Base-by-base conservation (phyloP, 2,113 vertebrate species). In the Anthoscopus minutus region DNA sequence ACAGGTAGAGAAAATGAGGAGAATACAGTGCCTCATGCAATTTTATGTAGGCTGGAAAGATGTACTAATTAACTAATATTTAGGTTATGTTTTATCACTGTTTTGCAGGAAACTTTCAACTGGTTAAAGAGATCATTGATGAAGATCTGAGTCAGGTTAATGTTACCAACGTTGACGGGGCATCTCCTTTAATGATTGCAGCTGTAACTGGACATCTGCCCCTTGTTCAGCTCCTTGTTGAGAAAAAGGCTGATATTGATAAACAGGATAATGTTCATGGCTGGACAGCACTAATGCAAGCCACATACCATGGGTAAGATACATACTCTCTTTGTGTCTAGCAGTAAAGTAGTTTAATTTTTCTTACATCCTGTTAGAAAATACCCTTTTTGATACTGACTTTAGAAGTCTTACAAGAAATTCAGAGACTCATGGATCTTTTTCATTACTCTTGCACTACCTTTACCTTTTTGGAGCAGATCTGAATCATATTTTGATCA, bases 201-300 rank as follows among this genome's bases (percentile, higher is more conserved):
- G 99, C 99, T 5, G 99, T 99, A 83, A 99, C 98, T 33, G 99
- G 99, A 9, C 99, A 99, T 95, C 92, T 99, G 81, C 97, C 98
- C 10, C 98, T 99, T 79, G 99, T 99, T 88, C 99, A 99, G 97
- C 97, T 99, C 18, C 98, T 99, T 95, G 98, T 99, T 96, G 99
- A 99, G 86, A 99, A 98, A 95, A 98, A 97, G 3, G 99, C 98
- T 0, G 98, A 99, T 71, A 81, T 99, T 37, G 98, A 99, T 97
- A 99, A 98, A 86, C 99, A 99, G 88, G 99, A 99, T 86, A 98
- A 97, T 2, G 98, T 98, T 47, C 99, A 99, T 10, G 99, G 99
- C 42, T 99, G 99, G 99, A 99, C 99, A 1, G 99, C 99, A 40
- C 98, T 99, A 61, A 99, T 99, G 99, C 99, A 99, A 94, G 99